Base-by-base conservation (phyloP, 2,113 vertebrate species). In the Phalacrocorax pelagicus region DNA sequence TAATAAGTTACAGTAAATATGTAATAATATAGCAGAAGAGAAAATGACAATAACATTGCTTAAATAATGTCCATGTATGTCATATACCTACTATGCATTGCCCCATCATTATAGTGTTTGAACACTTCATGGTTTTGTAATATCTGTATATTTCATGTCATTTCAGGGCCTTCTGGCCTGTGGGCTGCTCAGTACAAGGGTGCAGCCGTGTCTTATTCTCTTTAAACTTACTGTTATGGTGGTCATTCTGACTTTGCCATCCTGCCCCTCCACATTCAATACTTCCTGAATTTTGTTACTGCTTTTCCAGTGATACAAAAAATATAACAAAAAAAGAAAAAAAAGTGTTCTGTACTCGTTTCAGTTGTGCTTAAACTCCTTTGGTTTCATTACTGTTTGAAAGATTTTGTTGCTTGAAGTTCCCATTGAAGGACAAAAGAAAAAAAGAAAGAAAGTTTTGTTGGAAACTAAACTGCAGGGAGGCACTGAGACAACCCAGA, bases 401-500 rank as follows among this genome's bases (percentile, higher is more conserved):
- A 97, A 99, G 99, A 99, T 99, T 98, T 97, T 99, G 92, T 97
- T 99, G 93, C 98, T 99, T 95, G 99, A 99, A 98, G 98, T 99
- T 97, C 99, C 99, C 80, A 98, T 99, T 94, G 99, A 99, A 97
- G 99, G 99, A 65, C 99, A 99, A 95, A 99, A 99, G 97, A 99
- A 99, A 96, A 99, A 99, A 94, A 98, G 98, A 88, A 99, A 99
- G 97, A 99, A 99, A 96, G 98, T 99, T 97, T 99, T 99, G 54
- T 94, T 99, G 95, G 98, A 99, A 86, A 99, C 99, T 71, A 99
- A 99, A 98, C 98, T 99, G 79, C 98, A 98, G 40, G 94, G 98
- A 63, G 98, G 98, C 82, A 98, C 98, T 95, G 99, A 99, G 97
- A 97, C 98, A 98, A 98, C 99, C 21, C 99, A 98, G 97, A 99